Base-by-base conservation (phyloP, 2,113 vertebrate genomes). In the Micronisus gabar region DNA sequence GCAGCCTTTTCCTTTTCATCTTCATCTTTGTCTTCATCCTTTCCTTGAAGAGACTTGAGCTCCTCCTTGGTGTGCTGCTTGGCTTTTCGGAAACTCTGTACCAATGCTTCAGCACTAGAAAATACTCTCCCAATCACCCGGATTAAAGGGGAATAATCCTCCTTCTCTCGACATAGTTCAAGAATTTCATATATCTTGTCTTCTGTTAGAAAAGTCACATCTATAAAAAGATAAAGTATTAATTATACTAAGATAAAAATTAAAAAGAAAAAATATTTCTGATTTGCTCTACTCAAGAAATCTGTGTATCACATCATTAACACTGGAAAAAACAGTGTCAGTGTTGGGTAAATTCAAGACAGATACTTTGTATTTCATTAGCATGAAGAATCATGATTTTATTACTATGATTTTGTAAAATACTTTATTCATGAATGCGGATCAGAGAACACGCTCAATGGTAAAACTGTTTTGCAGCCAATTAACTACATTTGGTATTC, bases 1-100 rank as follows among this genome's bases (percentile, higher is more conserved):
- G 98, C 98, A 95, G 98, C 98, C 94, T 99, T 99, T 97, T 99
- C 99, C 95, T 99, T 99, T 97, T 99, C 99, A 36, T 99, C 99
- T 96, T 99, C 99, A 58, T 99, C 99, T 90, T 99, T 99, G 97
- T 99, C 99, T 97, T 99, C 99, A 47, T 99, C 99, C 91, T 99
- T 99, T 80, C 98, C 99, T 95, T 99, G 99, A 81, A 99, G 99
- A 52, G 99, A 99, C 96, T 99, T 99, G 48, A 99, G 98, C 96
- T 98, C 98, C 95, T 99, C 98, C 91, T 98, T 98, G 34, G 98
- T 97, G 70, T 98, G 98, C 48, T 98, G 98, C 74, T 99, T 98
- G 59, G 98, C 98, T 95, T 99, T 99, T 91, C 98, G 98, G 97
- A 99, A 99, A 97, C 99, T 99, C 97, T 99, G 98, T 43, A 99